These are phyloP conservation scores for Diprion similis DNA, from an alignment of 1,140 invertebrate genomes.

Conservation along the genomic window DNA sequence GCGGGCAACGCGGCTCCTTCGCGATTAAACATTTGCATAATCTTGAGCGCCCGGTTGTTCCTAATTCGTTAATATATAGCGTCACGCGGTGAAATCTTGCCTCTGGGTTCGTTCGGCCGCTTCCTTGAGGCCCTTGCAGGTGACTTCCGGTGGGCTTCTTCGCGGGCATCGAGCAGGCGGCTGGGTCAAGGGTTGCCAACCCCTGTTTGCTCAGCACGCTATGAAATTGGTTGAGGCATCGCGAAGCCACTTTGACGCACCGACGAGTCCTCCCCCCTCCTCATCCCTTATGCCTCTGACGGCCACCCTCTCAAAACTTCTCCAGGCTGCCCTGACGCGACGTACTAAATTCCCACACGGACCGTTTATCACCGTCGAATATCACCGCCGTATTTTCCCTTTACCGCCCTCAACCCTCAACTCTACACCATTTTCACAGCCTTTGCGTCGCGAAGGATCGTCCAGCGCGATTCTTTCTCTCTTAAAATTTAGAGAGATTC, in stretches of 20 bases:
- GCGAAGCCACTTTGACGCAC: constrained; percentile 46
- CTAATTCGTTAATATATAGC: constrained; percentile 42
- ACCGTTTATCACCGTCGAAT: constrained; percentile 10
- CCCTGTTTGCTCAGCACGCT: constrained; percentile 46
- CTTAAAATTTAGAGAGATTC: no score
- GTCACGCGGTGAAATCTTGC: no score
- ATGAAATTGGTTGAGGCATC: constrained; percentile 44
- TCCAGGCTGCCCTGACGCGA: background rate
- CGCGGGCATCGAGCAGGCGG: background rate
- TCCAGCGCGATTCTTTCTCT: no score
- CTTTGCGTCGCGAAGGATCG: background rate
- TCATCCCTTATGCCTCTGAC: constrained; percentile 13
- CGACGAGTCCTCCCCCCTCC: constrained; percentile 42
- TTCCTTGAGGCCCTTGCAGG: no score
- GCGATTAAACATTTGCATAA: constrained; percentile 62
- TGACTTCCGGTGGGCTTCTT: no score
- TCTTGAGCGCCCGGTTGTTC: constrained; percentile 44
- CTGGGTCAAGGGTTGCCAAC: constrained; percentile 29
- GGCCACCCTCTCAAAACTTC: constrained; percentile 25
- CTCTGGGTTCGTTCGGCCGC: no score
- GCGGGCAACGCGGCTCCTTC: constrained; percentile 37
- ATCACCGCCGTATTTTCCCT: background rate
- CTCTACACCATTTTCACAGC: background rate
- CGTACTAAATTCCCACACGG: constrained; percentile 14
- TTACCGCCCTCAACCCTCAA: background rate